Conservation (phyloP, 2,113 vertebrate genomes). For the Xyliphius kryptos region DNA sequence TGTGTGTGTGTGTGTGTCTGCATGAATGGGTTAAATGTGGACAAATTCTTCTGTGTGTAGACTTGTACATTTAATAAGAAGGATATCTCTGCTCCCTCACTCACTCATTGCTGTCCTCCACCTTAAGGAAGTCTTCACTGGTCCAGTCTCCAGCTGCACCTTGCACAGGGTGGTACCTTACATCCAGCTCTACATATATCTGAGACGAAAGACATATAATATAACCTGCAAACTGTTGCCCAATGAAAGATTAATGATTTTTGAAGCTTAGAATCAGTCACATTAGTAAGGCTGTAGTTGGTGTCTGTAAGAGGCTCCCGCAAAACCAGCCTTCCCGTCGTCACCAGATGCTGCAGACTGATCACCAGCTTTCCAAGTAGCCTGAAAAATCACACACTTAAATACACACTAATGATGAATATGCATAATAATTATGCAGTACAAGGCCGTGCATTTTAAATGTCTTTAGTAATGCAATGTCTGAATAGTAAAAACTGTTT, state of each 20-base stretch:
- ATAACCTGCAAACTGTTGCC: not conserved
- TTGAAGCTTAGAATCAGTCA: slow-evolving; percentile 51
- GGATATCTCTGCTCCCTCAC: slow-evolving; percentile 12
- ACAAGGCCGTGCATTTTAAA: too few relatives aligned
- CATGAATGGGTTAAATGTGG: too few relatives aligned
- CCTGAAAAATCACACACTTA: slow-evolving; percentile 49
- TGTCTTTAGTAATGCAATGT: too few relatives aligned
- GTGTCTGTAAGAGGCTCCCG: slow-evolving; percentile 73
- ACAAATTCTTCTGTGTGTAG: too few relatives aligned
- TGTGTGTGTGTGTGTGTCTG: too few relatives aligned
- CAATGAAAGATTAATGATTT: slow-evolving; percentile 3
- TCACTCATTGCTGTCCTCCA: slow-evolving; percentile 57
- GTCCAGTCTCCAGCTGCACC: slow-evolving; percentile 74
- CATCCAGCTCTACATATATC: slow-evolving; percentile 85
- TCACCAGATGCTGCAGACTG: slow-evolving; percentile 82
- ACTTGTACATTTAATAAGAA: not conserved
- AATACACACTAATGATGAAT: not conserved
- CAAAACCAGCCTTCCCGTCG: slow-evolving; percentile 69
- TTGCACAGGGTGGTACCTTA: slow-evolving; percentile 78
- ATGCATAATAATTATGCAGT: too few relatives aligned
- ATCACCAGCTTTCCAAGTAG: slow-evolving; percentile 76
- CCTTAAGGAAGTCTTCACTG: slow-evolving; percentile 70
- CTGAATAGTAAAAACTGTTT: too few relatives aligned
- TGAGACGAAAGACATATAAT: slow-evolving; percentile 43
- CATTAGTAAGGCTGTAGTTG: slow-evolving; percentile 71